Conservation (phyloP, 2,113 vertebrate genomes). For the Sciurus niger region DNA sequence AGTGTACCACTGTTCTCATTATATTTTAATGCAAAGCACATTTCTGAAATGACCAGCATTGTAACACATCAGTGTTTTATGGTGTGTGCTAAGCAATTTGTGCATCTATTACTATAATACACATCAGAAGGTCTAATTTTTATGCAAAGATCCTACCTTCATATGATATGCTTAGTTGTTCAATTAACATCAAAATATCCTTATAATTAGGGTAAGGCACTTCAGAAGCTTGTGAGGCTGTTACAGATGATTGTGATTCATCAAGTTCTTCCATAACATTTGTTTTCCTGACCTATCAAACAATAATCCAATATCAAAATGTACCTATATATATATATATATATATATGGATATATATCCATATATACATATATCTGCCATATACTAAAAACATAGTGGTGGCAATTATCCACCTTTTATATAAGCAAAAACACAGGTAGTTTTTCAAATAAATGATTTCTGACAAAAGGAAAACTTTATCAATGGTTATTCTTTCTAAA, state of each 20-base stretch:
- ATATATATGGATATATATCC: neutral
- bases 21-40: neutral
- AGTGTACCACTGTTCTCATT: neutral
- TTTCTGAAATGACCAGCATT: neutral
- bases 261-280: constrained; percentile 90
- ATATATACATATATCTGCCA: neutral
- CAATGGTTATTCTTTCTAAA: neutral
- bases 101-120: neutral
- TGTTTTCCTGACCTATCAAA: constrained; percentile 53
- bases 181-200: constrained; percentile 90
- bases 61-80: neutral
- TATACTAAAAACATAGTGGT: too few species aligned
- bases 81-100: neutral
- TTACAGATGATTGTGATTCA: constrained; percentile 93
- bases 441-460: constrained; percentile 33
- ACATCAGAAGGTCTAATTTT: neutral
- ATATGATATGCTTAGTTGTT: constrained; percentile 90
- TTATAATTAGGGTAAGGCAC: constrained; percentile 87
- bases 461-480: neutral
- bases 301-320: constrained; percentile 35
- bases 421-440: neutral
- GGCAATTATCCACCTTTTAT: neutral
- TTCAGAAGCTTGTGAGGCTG: constrained; percentile 90
- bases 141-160: constrained; percentile 87
- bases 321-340: neutral